Evolutionary conservation across 2,888 invertebrate genomes (phyloP), one percentile per base, ranked within the genome.

Genomic region (Ditylenchus weischeri): DNA sequence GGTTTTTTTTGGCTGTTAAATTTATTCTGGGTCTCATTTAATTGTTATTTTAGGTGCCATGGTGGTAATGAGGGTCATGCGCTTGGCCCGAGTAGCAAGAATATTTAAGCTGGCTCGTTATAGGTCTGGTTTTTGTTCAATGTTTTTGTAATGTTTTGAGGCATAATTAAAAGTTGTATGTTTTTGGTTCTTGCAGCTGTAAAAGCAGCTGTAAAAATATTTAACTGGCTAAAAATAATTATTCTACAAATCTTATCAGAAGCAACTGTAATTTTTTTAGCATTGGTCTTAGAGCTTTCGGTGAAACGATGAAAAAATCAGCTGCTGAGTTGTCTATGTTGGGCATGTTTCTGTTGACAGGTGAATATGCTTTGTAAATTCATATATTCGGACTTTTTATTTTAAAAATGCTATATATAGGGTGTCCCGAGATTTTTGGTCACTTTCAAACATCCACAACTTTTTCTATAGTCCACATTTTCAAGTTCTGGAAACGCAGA

Each of bases 311-410:
- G 80, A 72, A 75, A 64, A 80, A 79, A 65, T 75, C 76, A 49
- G 80, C 79, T n/a, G 79, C 79, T 0, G 81, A 81, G 65, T 63
- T 81, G 49, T 74, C 74, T n/a, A 80, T 81, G 80, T 72, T 81
- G 38, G 80, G 79, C 63, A 79, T 80, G 79, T 79, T 81, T 66
- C 69, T 81, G 11, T 73, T 79, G 15, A 80, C 80, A 54, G 80
- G 78, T 75, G 19, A 65, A 50, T 4, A 19, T 50, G 18, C 21
- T 21, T n/a, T 23, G 18, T 13, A 15, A 7, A 69, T 8, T 38
- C 6, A 67, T 29, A 43, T 10, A 13, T 57, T 5, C 5, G 35
- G n/a, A 29, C 35, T n/a, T 23, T 29, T 18, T 21, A 23, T 19
- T n/a, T n/a, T n/a, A n/a, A n/a, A n/a, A n/a, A n/a, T n/a, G n/a